phyloP scores from a whole-genome alignment of 92 coral and sea anemone species.

The Zoanthus solanderi region DNA sequence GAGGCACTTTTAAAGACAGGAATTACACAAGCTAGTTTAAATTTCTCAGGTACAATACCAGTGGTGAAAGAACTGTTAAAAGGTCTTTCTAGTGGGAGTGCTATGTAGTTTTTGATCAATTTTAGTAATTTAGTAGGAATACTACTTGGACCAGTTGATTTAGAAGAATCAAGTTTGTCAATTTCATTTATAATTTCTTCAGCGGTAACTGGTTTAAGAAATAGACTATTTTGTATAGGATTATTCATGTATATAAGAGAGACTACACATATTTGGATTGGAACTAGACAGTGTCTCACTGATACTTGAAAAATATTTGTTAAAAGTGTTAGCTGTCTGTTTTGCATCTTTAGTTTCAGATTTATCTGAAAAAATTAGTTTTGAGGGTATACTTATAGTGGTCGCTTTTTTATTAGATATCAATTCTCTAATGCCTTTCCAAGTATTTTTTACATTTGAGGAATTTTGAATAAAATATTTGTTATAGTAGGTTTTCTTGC shows the following conservation, averaged over 20 bases:
- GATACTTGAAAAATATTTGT: constrained; percentile 14
- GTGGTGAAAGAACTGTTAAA: not conserved
- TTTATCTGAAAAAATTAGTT: too few species aligned
- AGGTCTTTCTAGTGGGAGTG: not conserved
- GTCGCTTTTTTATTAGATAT: too few species aligned
- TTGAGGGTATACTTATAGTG: too few species aligned
- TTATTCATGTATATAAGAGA: not conserved
- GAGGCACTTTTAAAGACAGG: too few species aligned
- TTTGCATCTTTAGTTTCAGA: constrained; percentile 9
- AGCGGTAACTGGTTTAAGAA: not conserved
- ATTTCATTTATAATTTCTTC: not conserved
- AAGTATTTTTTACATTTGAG: too few species aligned
- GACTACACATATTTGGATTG: constrained; percentile 7
- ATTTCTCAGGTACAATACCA: not conserved
- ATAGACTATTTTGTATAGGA: too few species aligned
- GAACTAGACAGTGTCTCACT: not conserved
- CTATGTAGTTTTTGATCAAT: not conserved
- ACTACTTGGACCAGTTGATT: not conserved
- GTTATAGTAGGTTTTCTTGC: too few species aligned
- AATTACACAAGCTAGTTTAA: too few species aligned
- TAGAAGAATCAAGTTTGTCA: not conserved
- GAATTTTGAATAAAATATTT: too few species aligned
- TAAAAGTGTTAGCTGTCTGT: constrained; percentile 4
- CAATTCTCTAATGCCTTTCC: too few species aligned
- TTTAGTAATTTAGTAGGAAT: not conserved